Evolutionary conservation across 2,113 vertebrate species (phyloP).

Genomic region (Thamnaconus septentrionalis): DNA sequence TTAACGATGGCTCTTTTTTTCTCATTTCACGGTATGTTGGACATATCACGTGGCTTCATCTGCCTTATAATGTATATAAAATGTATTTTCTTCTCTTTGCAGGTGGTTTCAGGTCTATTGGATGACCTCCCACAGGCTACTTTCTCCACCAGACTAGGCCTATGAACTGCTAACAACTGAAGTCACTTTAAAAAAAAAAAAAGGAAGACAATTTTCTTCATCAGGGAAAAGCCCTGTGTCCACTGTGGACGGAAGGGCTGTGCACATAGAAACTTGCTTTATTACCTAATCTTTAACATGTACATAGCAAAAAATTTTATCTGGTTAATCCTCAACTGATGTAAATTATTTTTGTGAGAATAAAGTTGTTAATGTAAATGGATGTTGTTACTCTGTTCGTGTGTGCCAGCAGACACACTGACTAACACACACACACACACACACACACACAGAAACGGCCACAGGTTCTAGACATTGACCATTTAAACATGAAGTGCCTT

Average conservation of each 20-base stretch:
- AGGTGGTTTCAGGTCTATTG: conserved; percentile 12
- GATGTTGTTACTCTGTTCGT: background rate
- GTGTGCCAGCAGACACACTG: too few species aligned
- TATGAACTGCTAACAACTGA: conserved; percentile 27
- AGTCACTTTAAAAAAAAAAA: conserved; percentile 31
- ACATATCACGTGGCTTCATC: too few species aligned
- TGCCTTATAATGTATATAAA: too few species aligned
- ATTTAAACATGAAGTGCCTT: too few species aligned
- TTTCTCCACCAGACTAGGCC: too few species aligned
- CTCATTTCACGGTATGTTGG: too few species aligned
- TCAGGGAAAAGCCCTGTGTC: conserved; percentile 49
- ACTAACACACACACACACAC: background rate
- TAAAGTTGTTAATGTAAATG: conserved; percentile 51
- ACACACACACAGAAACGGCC: conserved; percentile 6
- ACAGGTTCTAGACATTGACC: background rate
- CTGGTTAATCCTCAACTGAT: conserved; percentile 1
- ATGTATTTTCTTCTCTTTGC: conserved; percentile 2
- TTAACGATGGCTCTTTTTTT: too few species aligned
- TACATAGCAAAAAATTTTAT: conserved; percentile 27
- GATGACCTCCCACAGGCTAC: too few species aligned
- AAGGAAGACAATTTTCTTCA: conserved; percentile 33
- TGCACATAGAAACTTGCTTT: conserved; percentile 29
- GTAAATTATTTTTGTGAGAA: conserved; percentile 51
- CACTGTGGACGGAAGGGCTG: background rate
- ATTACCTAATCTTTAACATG: conserved; percentile 18